Conservation (phyloP, 2,113 vertebrate species). For the Prinia subflava region DNA sequence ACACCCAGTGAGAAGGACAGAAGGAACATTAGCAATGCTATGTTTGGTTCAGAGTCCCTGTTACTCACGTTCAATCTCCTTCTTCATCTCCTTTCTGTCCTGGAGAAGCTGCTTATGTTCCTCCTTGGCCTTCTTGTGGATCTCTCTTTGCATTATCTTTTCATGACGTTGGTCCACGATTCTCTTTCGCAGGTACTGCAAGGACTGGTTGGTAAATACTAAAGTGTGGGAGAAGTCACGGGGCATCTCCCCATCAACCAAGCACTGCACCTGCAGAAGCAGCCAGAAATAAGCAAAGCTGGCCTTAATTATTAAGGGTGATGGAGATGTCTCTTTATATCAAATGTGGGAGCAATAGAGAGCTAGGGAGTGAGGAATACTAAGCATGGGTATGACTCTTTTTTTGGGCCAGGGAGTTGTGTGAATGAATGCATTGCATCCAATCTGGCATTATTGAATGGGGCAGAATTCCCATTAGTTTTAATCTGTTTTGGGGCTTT, state of each 20-base stretch:
- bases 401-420: neutral
- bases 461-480: neutral
- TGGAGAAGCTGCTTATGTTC: conserved; percentile 76
- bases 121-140: conserved; percentile 72
- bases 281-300: neutral
- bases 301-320: neutral
- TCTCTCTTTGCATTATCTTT: conserved; percentile 76
- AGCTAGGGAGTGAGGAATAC: neutral
- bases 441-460: neutral
- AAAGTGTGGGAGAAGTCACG: conserved; percentile 76
- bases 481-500: neutral
- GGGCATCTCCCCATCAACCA: conserved; percentile 69
- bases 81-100: conserved; percentile 79
- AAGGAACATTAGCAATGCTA: neutral
- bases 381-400: neutral
- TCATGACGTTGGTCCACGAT: conserved; percentile 78
- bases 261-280: conserved; percentile 79
- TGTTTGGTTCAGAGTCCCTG: neutral
- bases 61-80: conserved; percentile 75
- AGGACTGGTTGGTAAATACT: conserved; percentile 76
- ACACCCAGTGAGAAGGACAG: neutral
- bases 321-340: neutral
- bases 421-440: neutral
- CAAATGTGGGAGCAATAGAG: neutral
- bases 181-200: conserved; percentile 75